Conservation (phyloP, 2,797 vertebrate genomes). For the Craterocephalus amniculus region DNA sequence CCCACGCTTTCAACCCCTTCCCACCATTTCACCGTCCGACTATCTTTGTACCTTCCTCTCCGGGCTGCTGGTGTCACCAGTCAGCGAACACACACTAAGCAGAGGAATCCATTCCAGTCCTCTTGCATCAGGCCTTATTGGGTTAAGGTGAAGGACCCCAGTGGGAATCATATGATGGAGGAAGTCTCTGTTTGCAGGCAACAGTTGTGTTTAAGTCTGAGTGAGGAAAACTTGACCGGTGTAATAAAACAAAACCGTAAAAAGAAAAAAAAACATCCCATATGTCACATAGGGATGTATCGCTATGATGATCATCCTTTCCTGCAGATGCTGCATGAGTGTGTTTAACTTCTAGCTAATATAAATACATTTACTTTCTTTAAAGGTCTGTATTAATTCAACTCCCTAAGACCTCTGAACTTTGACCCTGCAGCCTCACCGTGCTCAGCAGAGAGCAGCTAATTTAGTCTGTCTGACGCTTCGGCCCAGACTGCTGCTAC, state of each 20-base stretch:
- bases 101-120: conserved; percentile 51
- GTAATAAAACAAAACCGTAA: neutral
- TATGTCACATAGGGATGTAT: neutral
- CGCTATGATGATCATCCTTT: neutral
- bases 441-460: neutral
- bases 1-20: conserved; percentile 11
- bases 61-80: conserved; percentile 56
- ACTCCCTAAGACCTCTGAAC: neutral
- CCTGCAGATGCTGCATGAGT: neutral
- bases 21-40: conserved; percentile 37
- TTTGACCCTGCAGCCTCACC: neutral
- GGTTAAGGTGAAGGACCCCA: conserved; percentile 48
- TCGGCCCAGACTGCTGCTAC: neutral
- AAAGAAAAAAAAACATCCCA: neutral
- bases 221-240: neutral
- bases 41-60: conserved; percentile 68
- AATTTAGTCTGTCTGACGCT: conserved; percentile 2
- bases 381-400: conserved; percentile 5
- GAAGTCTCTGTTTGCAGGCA: conserved; percentile 15
- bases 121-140: conserved; percentile 65
- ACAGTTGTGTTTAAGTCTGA: neutral
- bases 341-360: neutral
- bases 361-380: neutral
- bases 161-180: conserved; percentile 25
- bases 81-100: conserved; percentile 49